Evolutionary conservation across 2,797 vertebrate genomes (phyloP), one percentile per base, ranked within the genome.

Genomic region (Malacoraja senta): DNA sequence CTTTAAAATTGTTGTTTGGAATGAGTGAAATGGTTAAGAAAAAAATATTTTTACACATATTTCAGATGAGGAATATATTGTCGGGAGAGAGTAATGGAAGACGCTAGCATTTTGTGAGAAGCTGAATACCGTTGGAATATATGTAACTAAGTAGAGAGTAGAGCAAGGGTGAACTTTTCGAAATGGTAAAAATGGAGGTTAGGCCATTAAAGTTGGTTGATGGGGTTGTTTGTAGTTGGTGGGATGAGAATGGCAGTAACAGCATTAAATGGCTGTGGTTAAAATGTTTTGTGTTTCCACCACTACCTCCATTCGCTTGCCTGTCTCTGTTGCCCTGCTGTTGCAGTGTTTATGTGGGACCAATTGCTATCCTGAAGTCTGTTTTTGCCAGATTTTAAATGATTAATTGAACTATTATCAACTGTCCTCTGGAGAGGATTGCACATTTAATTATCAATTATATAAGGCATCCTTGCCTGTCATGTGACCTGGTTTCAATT

Each of bases 91-190:
- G 0, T 83, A 72, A 84, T 68, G 93, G 63, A 93, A 94, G 88
- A 91, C 93, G 93, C 83, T 0, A 12, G 21, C 7, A 32, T 3
- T 58, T 3, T 58, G 10, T 83, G 44, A 44, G 8, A 79, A 93
- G 93, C 93, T 94, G 93, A 91, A 3, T 38, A 2, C 35, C 38
- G 10, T 15, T 93, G 93, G 84, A 93, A 93, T 94, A 94, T 94
- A 83, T 93, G 91, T 79, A 76, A 93, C 94, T 90, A 32, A 93
- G n/a, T 74, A 93, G 93, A 17, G 63, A 94, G 8, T 24, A 24
- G n/a, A 9, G 61, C 63, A 68, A 0, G 8, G 65, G 65, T 68
- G 65, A 68, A 17, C 17, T 12, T 68, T 68, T 68, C 65, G 17
- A 68, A 68, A 68, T 68, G 7, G 17, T 12, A 68, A 68, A 53